Base-by-base conservation (phyloP, 2,797 vertebrate species). In the Pipistrellus pipistrellus region DNA sequence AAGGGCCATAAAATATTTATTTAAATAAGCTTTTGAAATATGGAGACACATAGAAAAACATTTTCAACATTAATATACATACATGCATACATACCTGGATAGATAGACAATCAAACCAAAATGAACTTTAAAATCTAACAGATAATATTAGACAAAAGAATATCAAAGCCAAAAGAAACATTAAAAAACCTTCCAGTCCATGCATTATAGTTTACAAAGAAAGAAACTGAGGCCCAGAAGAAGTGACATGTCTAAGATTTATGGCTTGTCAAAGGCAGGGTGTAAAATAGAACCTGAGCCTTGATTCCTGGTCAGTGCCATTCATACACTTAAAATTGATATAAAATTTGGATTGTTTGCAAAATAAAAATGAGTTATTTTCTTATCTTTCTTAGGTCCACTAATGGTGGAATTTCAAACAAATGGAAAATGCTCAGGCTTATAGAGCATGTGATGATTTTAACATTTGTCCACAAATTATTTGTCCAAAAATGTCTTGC, bases 1-100 rank as follows among this genome's bases (percentile, higher is more conserved):
- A 96, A 97, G 75, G 84, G 25, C 55, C 85, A 95, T 97, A 96
- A 91, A 93, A 80, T 69, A 97, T 94, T 95, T 93, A 96, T 95
- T 95, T 83, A 93, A 85, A 90, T 90, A 89, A 71, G 12, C 6
- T 83, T 95, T 85, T 88, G 78, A 93, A 95, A 90, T 85, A 95
- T 57, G 83, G 25, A 83, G 85, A 95, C 66, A 91, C 83, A 84
- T 91, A 86, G 23, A 78, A 95, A 96, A 88, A 73, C 32, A 92
- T 80, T 51, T 85, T 85, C 81, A 95, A 73, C 30, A 68, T 86
- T 57, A 64, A 80, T 15, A 59, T 10, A 57, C 41, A 77, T 59
- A 71, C 53, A 41, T 17, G 20, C 2, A 41, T 18, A 15, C 2
- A 21, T 18, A 18, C 1, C 81, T 32, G 8, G 14, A 57, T 12